These are phyloP conservation scores for Limonius californicus DNA, from an alignment of 1,140 invertebrate genomes.

Conservation along the genomic window DNA sequence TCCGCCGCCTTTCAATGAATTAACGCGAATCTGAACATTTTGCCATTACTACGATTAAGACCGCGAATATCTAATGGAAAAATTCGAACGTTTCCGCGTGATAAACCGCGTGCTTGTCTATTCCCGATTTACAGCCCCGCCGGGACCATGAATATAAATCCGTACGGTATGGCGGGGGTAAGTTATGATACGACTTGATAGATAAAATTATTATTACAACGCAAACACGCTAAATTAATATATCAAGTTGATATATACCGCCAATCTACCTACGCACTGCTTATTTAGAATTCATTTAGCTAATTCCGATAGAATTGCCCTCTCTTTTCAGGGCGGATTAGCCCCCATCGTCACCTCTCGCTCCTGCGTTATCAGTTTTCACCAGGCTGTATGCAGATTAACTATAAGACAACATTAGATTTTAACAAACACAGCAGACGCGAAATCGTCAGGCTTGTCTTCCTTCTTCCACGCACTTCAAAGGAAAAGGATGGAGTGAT, in stretches of 20 bases:
- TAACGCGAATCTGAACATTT: too few species aligned
- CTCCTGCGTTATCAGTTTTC: constrained; percentile 25
- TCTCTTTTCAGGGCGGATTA: constrained; percentile 7
- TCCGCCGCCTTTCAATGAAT: too few species aligned
- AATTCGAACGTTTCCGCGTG: too few species aligned
- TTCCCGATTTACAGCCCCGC: too few species aligned
- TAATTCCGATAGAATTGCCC: constrained; percentile 19
- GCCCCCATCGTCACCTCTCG: constrained; percentile 12
- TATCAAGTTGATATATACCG: background rate
- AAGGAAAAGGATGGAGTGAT: constrained; percentile 13
- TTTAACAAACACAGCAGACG: background rate
- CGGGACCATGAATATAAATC: too few species aligned
- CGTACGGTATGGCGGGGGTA: background rate
- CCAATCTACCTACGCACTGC: constrained; percentile 23
- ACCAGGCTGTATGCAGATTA: constrained; percentile 21
- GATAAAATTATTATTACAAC: too few species aligned
- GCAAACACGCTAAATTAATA: background rate
- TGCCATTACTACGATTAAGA: too few species aligned
- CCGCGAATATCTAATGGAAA: too few species aligned
- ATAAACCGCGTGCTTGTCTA: too few species aligned
- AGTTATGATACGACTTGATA: too few species aligned
- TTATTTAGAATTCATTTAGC: constrained; percentile 23
- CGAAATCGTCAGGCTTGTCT: constrained; percentile 9
- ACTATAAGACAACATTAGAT: constrained; percentile 7
- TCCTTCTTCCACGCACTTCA: constrained; percentile 15